Conservation (phyloP, 2,113 vertebrate genomes). For the Furnarius figulus region DNA sequence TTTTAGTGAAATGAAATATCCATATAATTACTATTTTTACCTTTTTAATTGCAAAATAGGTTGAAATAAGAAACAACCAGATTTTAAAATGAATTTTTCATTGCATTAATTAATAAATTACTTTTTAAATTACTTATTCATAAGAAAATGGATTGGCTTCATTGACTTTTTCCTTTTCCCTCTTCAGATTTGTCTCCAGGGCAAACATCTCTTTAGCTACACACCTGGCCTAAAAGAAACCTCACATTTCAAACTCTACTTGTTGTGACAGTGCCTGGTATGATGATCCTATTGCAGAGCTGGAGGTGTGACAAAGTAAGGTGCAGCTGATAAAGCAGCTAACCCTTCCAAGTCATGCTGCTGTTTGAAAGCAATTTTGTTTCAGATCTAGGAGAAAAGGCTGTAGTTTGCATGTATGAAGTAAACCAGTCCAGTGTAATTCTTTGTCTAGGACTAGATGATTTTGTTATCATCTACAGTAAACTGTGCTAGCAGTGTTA, state of each 20-base stretch:
- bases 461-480: background rate
- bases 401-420: background rate
- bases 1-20: background rate
- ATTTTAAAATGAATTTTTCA: background rate
- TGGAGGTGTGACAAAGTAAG: background rate
- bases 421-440: background rate
- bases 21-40: background rate
- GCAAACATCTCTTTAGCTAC: background rate
- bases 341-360: background rate
- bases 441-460: background rate
- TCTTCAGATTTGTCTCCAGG: background rate
- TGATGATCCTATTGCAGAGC: background rate
- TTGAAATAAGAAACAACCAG: background rate
- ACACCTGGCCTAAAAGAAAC: slow-evolving; percentile 2
- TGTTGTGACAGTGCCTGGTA: background rate
- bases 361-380: background rate
- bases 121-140: background rate
- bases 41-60: background rate
- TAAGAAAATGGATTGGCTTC: background rate
- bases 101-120: background rate
- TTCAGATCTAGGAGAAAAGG: background rate
- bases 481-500: background rate
- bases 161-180: background rate
- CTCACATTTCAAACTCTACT: background rate
- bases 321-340: background rate